These are phyloP conservation scores for Chloebia gouldiae DNA, from an alignment of 2,113 vertebrate species.

Conservation along the genomic window DNA sequence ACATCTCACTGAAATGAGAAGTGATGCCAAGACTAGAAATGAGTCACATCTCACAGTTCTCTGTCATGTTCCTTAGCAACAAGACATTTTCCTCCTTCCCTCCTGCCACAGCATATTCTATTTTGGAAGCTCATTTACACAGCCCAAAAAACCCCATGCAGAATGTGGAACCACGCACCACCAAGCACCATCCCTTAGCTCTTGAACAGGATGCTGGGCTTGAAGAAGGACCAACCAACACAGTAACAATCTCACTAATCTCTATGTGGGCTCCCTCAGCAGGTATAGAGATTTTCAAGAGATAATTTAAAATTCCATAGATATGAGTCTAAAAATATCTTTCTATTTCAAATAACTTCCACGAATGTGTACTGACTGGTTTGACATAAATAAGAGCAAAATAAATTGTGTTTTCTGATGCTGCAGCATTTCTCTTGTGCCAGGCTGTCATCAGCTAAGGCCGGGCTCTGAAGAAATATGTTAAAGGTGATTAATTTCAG, in stretches of 20 bases:
- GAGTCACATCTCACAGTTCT: slow-evolving; percentile 48
- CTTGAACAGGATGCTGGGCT: not conserved
- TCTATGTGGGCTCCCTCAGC: not conserved
- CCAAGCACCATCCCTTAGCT: not conserved
- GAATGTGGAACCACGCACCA: not conserved
- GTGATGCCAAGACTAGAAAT: not conserved
- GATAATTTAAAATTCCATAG: not conserved
- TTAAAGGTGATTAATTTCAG: not conserved
- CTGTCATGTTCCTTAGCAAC: slow-evolving; percentile 59
- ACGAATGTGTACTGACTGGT: not conserved
- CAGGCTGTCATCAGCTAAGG: not conserved
- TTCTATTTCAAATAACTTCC: not conserved
- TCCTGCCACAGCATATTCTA: slow-evolving; percentile 45
- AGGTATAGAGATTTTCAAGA: not conserved
- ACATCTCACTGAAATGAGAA: not conserved
- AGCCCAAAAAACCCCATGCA: slow-evolving; percentile 25
- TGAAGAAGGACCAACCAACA: not conserved
- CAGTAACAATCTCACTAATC: not conserved
- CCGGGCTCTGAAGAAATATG: not conserved
- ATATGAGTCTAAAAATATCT: not conserved
- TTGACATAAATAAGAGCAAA: not conserved
- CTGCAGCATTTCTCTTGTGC: not conserved
- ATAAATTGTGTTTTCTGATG: not conserved
- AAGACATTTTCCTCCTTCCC: slow-evolving; percentile 19
- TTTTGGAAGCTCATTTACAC: slow-evolving; percentile 53